A percentile compares a stretch with the other conserved stretches of the same genome.
These are phyloP conservation scores for Pangasius krempfi DNA, from an alignment of 2,797 vertebrate species.

Conservation along the genomic window DNA sequence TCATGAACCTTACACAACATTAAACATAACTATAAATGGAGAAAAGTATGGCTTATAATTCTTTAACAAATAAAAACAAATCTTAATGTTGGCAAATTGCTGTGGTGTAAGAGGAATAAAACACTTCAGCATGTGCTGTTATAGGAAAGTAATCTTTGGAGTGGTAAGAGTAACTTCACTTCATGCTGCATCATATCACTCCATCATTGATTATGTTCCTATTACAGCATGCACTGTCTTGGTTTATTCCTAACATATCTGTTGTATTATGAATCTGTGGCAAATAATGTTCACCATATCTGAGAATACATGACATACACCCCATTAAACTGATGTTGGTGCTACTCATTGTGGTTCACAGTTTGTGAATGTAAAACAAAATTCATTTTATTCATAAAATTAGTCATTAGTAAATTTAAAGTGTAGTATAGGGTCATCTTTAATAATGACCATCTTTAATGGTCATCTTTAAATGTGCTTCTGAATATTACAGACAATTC, in stretches of 20 bases:
- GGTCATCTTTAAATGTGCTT: neutral
- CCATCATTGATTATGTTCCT: neutral
- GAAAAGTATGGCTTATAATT: neutral
- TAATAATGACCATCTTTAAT: neutral
- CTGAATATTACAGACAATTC: neutral
- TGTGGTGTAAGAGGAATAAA: neutral
- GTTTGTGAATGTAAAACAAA: neutral
- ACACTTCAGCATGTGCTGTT: neutral
- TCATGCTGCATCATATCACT: neutral
- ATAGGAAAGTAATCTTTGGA: neutral
- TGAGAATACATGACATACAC: neutral
- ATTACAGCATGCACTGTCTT: neutral
- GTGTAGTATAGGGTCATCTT: neutral
- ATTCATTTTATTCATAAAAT: neutral
- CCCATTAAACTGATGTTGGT: neutral
- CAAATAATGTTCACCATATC: neutral
- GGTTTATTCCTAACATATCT: neutral
- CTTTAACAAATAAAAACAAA: neutral
- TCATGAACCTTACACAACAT: neutral
- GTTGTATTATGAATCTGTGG: neutral
- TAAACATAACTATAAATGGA: neutral
- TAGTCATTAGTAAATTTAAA: neutral
- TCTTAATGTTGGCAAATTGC: neutral
- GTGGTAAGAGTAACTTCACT: neutral
- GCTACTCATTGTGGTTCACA: neutral